These are phyloP conservation scores for Orientallactaga bullata DNA, from an alignment of 2,113 vertebrate genomes.

Conservation along the genomic window DNA sequence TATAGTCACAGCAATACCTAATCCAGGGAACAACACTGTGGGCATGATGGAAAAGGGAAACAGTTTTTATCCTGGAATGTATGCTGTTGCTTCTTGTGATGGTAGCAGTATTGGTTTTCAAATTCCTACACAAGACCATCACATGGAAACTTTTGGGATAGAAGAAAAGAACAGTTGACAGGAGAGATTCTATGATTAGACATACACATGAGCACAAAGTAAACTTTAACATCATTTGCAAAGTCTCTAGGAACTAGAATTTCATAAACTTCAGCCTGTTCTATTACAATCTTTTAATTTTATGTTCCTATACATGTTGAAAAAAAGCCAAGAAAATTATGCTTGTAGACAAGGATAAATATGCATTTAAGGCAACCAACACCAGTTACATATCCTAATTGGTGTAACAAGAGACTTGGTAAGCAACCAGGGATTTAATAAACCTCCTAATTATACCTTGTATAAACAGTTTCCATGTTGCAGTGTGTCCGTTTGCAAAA, in stretches of 20 bases:
- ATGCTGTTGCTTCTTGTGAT: background rate
- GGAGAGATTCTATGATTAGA: background rate
- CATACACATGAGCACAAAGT: background rate
- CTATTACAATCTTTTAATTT: slow-evolving; percentile 13
- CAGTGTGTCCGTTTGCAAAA: background rate
- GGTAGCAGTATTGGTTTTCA: background rate
- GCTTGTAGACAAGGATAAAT: slow-evolving; percentile 63
- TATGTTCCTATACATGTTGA: background rate
- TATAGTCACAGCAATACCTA: background rate
- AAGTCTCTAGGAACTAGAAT: slow-evolving; percentile 36
- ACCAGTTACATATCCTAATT: slow-evolving; percentile 70
- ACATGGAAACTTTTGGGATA: background rate
- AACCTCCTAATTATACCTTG: slow-evolving; percentile 60
- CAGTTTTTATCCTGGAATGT: background rate
- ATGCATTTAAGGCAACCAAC: slow-evolving; percentile 74
- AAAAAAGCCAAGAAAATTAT: slow-evolving; percentile 62
- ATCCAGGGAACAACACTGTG: background rate
- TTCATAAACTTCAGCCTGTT: slow-evolving; percentile 22
- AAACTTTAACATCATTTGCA: slow-evolving; percentile 21
- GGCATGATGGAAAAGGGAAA: background rate
- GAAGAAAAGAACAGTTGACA: background rate
- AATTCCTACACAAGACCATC: background rate
- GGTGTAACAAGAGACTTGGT: slow-evolving; percentile 62
- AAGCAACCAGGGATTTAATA: slow-evolving; percentile 63
- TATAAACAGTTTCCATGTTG: slow-evolving; percentile 47